A percentile compares a stretch with the other conserved stretches of the same genome.
phyloP scores from a whole-genome alignment of 1,140 invertebrate species.

The Mamestra configurata region DNA sequence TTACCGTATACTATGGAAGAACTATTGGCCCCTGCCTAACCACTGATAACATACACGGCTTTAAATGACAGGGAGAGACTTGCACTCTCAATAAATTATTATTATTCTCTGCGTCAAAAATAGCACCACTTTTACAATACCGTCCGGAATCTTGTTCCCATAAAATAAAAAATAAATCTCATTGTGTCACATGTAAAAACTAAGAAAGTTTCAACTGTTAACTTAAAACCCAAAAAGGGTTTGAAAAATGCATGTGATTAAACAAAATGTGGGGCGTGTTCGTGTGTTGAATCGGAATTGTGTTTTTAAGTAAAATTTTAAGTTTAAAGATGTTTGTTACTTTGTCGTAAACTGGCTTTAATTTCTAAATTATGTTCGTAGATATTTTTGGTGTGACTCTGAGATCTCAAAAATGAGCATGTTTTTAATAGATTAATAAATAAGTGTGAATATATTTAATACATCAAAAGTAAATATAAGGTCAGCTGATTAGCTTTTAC shows the following conservation, averaged over 20 bases:
- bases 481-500: no score
- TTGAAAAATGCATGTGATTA: constrained; percentile 52
- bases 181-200: background rate
- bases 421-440: no score
- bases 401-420: background rate
- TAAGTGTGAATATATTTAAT: no score
- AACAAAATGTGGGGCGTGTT: constrained; percentile 36
- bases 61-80: no score
- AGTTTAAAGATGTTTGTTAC: background rate
- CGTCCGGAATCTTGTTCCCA: background rate
- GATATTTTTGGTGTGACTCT: background rate
- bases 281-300: constrained; percentile 48
- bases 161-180: background rate
- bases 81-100: background rate
- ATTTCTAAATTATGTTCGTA: background rate
- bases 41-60: no score
- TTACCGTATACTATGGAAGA: no score
- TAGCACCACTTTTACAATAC: background rate
- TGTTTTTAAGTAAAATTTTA: constrained; percentile 11
- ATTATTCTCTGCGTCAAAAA: background rate
- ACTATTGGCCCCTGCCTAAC: no score
- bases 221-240: constrained; percentile 22
- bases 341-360: background rate
- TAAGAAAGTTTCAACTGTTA: constrained; percentile 9
- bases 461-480: no score